phyloP scores from a whole-genome alignment of 30 jellyfish, hydroid and myxozoan species.

The Turritopsis rubra region DNA sequence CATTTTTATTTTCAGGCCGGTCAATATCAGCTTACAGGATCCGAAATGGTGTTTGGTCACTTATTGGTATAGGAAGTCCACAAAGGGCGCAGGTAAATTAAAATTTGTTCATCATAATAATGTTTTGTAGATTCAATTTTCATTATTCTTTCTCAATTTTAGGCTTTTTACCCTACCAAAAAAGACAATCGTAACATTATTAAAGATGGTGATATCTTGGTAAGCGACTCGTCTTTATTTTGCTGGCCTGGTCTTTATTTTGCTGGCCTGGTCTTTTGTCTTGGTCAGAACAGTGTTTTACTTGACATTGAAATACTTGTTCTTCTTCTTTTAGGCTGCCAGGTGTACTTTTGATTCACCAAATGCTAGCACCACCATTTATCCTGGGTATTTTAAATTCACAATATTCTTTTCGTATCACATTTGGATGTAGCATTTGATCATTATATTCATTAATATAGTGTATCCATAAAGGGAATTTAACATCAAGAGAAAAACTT shows the following conservation, averaged over 20 bases:
- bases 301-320: too few relatives aligned
- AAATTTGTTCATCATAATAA: background rate
- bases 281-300: too few relatives aligned
- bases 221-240: background rate
- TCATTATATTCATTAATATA: too few relatives aligned
- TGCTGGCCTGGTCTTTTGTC: too few relatives aligned
- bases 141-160: background rate
- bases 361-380: constrained; percentile 46
- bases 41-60: constrained; percentile 55
- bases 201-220: background rate
- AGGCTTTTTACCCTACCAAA: constrained; percentile 31
- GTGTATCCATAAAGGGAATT: too few relatives aligned
- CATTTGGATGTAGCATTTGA: too few relatives aligned
- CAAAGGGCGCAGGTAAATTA: constrained; percentile 64
- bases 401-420: background rate
- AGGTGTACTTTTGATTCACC: constrained; percentile 79
- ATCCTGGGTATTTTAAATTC: constrained; percentile 48
- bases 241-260: background rate
- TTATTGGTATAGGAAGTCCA: constrained; percentile 82
- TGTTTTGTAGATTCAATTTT: background rate
- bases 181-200: background rate
- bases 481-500: too few relatives aligned
- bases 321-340: constrained; percentile 54
- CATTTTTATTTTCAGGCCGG: constrained; percentile 10
- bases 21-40: constrained; percentile 59